Base-by-base conservation (phyloP, 2,888 invertebrate genomes). In the Cryptus viduatorius region DNA sequence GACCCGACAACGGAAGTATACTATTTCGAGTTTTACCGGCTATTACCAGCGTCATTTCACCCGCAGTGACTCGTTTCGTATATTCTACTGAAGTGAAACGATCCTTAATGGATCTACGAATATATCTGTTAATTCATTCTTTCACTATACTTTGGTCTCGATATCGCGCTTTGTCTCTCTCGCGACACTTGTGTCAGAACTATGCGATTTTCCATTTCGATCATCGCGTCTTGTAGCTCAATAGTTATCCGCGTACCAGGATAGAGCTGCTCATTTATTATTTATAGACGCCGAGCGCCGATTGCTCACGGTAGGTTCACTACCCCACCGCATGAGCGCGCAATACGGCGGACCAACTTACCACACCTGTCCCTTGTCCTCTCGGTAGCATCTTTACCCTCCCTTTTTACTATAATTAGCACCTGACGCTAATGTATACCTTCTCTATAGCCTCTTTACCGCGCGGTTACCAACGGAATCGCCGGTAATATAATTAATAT, bases 21-120 rank as follows among this genome's bases (percentile, higher is more conserved):
- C 67, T 73, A 31, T 48, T 59, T 72, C 73, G 24, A 48, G 56
- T 73, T 48, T 59, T 31, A 73, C 53, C 53, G 56, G 12, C 7
- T 16, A 19, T 19, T 12, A n/a, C 67, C 19, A 31, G 16, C 56
- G 67, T 42, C 44, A 67, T 67, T 56, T 56, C 19, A 5, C 37
- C 31, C 12, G 4, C 12, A 12, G 12, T 10, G 1, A 19, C 72
- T 19, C 24, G 24, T 46, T 14, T 29, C 31, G 14, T 37, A 4
- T 8, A 3, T 1, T 53, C 7, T n/a, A 19, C 8, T 8, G 16
- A 19, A 7, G 0, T 7, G 19, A 10, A 53, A 19, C 16, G 8
- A 19, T 53, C 19, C 19, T 53, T 53, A 2, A 19, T 12, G 16
- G 7, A 8, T 2, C 19, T 4, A 8, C 2, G 10, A 4, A 53